phyloP scores from a whole-genome alignment of 2,113 vertebrate genomes.

The Mesembrinibis cayennensis region DNA sequence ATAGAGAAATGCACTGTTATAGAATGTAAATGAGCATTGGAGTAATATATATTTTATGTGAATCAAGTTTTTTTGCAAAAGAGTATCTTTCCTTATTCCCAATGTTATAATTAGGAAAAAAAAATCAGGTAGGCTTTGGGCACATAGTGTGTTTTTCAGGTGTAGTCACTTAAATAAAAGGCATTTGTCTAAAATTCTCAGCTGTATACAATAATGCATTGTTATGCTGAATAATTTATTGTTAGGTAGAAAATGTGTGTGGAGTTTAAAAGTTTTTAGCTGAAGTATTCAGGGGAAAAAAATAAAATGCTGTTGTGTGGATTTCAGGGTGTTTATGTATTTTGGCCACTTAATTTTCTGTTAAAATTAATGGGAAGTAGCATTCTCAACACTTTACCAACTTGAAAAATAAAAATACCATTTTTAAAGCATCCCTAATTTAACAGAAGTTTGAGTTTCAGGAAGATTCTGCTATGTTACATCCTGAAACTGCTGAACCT shows the following conservation, averaged over 20 bases:
- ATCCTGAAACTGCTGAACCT: not conserved
- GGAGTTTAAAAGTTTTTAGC: not conserved
- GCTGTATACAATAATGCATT: not conserved
- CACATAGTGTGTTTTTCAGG: not conserved
- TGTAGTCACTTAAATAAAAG: not conserved
- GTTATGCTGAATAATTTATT: not conserved
- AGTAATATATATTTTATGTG: not conserved
- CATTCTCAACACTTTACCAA: not conserved
- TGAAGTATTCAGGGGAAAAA: not conserved
- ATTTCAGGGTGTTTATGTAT: not conserved
- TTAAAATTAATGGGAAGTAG: not conserved
- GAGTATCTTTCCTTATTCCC: not conserved
- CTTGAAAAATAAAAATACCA: not conserved
- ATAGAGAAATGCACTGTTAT: not conserved
- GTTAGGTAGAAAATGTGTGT: not conserved
- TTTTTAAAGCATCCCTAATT: not conserved
- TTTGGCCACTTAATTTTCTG: not conserved
- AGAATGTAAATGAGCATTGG: not conserved
- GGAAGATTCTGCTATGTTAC: not conserved
- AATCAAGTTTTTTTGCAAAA: not conserved
- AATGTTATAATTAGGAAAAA: not conserved
- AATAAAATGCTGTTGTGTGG: not conserved
- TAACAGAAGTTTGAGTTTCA: not conserved
- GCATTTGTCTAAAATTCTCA: not conserved
- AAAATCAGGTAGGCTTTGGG: not conserved